A percentile compares a stretch with the other conserved stretches of the same genome.
These are phyloP conservation scores for Xiphophorus maculatus DNA, from an alignment of 2,113 vertebrate genomes.

Conservation along the genomic window DNA sequence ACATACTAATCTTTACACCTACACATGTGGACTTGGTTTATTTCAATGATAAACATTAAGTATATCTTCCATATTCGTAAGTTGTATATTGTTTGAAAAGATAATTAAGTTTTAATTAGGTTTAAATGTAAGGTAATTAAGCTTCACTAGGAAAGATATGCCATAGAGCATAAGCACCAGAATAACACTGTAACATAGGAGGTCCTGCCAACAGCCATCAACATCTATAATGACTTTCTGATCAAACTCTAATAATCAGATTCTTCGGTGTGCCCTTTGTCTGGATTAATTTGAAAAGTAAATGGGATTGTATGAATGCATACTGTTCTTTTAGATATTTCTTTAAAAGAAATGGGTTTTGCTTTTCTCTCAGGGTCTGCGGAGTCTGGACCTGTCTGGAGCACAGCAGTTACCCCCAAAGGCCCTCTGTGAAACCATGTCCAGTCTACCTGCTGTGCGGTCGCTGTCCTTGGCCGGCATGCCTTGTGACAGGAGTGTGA, in stretches of 20 bases:
- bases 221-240: too few relatives aligned
- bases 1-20: background rate
- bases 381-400: constrained; percentile 73
- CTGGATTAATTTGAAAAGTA: background rate
- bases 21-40: background rate
- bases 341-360: background rate
- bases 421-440: constrained; percentile 66
- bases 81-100: too few relatives aligned
- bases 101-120: background rate
- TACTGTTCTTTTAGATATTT: background rate
- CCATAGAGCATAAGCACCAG: too few relatives aligned
- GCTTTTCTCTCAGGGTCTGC: constrained; percentile 64
- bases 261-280: background rate
- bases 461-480: constrained; percentile 72
- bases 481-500: constrained; percentile 64
- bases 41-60: background rate
- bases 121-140: background rate
- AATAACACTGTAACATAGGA: too few relatives aligned
- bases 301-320: too few relatives aligned
- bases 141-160: background rate
- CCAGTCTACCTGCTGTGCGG: constrained; percentile 59
- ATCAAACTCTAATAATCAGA: too few relatives aligned
- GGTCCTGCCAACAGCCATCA: too few relatives aligned
- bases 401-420: constrained; percentile 68
- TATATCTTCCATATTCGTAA: too few relatives aligned